Base-by-base conservation (phyloP, 2,113 vertebrate genomes). In the Apaloderma vittatum region DNA sequence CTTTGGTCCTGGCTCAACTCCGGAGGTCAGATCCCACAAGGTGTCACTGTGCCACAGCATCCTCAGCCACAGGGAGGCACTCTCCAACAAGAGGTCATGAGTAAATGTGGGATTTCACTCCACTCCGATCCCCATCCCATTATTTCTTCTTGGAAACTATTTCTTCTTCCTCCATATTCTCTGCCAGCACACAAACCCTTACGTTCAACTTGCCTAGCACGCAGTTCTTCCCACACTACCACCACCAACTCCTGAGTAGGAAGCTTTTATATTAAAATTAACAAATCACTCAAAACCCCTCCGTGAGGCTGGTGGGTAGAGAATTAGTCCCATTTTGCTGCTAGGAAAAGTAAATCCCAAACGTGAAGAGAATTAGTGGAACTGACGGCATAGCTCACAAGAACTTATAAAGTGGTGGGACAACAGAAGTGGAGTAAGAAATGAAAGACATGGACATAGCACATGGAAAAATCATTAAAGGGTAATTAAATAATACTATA, bases 11-110 rank as follows among this genome's bases (percentile, higher is more conserved):
- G 27, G 63, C 20, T 7, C 19, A 71, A 6, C 32, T 18, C 36
- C 5, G 15, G 30, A 80, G 66, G 55, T 52, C 15, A 30, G 63
- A 17, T 29, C 46, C 15, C 0, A 3, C 22, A 7, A 63, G n/a
- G 65, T 30, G 57, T 10, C 6, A 7, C 20, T 15, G 34, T 17
- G 36, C 37, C 59, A 7, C 66, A 2, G 67, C 6, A 17, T 18
- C 57, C 72, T n/a, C 23, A 77, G 12, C 95, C 94, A 96, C 90
- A 94, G 76, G 96, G 92, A 96, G 94, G 93, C 90, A 96, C 86
- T 51, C 83, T 94, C 37, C 6, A 74, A 86, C 75, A 55, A 86
- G 75, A 70, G 82, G 29, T 83, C 74, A 11, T 3, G 3, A 46
- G 59, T 4, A 43, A 62, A 59, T 1, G 12, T 0, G 13, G 3